A percentile compares a stretch with the other conserved stretches of the same genome.
Evolutionary conservation across 2,888 invertebrate species (phyloP).

Genomic region (Nomada lathburiana): DNA sequence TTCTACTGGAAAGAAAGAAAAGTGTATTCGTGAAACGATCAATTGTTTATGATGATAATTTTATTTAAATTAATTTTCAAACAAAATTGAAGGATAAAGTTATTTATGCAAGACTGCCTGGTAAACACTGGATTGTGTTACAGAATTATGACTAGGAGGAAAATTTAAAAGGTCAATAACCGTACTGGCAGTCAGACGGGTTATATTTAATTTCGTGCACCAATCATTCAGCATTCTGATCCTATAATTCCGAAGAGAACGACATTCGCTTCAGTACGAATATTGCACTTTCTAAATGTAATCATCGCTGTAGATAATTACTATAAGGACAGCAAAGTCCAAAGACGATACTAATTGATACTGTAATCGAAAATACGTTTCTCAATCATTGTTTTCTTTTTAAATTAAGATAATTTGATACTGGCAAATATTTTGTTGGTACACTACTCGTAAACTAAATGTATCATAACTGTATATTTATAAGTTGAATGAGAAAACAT

Average conservation of each 20-base stretch:
- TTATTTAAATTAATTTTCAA: too few species aligned
- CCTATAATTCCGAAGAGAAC: background rate
- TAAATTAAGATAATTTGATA: slow-evolving; percentile 12
- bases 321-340: slow-evolving; percentile 40
- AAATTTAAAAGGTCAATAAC: slow-evolving; percentile 18
- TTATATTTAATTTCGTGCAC: slow-evolving; percentile 38
- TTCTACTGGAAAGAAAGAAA: too few species aligned
- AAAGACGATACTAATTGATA: slow-evolving; percentile 15
- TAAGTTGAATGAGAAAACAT: background rate
- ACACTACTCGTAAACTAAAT: background rate
- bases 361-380: background rate
- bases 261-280: background rate
- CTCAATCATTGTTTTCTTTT: background rate
- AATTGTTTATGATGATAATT: too few species aligned
- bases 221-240: background rate
- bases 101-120: background rate
- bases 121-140: background rate
- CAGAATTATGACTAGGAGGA: background rate
- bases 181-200: slow-evolving; percentile 12
- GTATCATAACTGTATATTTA: background rate
- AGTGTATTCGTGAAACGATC: too few species aligned
- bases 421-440: background rate
- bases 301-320: background rate
- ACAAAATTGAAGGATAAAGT: background rate
- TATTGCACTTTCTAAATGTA: slow-evolving; percentile 5